These are phyloP conservation scores for Plebejus melissa DNA, from an alignment of 2,888 invertebrate species.

Conservation along the genomic window DNA sequence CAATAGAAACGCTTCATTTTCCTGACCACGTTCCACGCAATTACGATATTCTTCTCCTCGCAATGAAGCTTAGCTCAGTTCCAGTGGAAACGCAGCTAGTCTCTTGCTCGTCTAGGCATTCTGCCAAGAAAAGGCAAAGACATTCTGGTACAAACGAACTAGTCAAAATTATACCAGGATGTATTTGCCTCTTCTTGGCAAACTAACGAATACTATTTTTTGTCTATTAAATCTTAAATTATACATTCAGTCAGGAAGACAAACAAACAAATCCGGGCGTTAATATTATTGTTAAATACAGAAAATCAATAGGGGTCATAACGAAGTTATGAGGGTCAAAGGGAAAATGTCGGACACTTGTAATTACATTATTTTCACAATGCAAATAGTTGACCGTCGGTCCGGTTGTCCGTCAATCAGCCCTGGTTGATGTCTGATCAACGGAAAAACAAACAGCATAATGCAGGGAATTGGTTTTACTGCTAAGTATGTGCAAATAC, in stretches of 20 bases:
- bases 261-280: slow-evolving; percentile 27
- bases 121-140: no score
- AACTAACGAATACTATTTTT: no score
- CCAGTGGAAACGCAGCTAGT: no score
- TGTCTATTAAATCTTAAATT: not conserved
- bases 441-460: not conserved
- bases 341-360: slow-evolving; percentile 46
- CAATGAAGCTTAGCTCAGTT: no score
- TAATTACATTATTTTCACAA: slow-evolving; percentile 71
- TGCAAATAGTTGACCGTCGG: slow-evolving; percentile 67
- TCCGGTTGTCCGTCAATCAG: not conserved
- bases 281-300: slow-evolving; percentile 41
- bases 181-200: no score
- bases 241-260: slow-evolving; percentile 29
- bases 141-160: no score
- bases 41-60: no score
- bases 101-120: no score
- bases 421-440: not conserved
- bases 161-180: no score
- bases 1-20: no score
- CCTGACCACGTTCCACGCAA: no score
- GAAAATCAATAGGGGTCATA: slow-evolving; percentile 41
- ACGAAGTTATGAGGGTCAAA: slow-evolving; percentile 33
- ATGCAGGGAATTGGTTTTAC: not conserved
- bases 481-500: not conserved